A percentile compares a stretch with the other conserved stretches of the same genome.
Evolutionary conservation across 2,113 vertebrate species (phyloP).

Genomic region (Gallinago jamesoni): DNA sequence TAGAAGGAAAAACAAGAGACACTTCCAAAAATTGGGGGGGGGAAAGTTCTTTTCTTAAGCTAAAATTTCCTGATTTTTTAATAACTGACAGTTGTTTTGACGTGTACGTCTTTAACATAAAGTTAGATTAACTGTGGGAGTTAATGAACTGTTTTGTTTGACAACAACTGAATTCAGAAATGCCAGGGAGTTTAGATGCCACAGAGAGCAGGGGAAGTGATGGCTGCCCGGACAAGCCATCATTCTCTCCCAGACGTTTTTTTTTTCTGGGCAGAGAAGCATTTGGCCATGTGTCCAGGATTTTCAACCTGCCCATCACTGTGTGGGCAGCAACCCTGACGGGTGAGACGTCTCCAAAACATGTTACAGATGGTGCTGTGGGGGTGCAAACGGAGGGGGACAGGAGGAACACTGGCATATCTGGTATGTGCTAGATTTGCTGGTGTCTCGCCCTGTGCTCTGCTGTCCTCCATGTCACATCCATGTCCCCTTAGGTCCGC

Average conservation of each 20-base stretch:
- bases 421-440: neutral
- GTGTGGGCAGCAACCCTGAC: neutral
- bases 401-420: neutral
- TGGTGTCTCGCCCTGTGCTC: accelerated
- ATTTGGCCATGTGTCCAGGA: neutral
- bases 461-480: accelerated
- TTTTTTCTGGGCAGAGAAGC: neutral
- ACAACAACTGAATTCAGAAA: neutral
- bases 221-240: neutral
- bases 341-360: neutral
- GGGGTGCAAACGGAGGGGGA: neutral
- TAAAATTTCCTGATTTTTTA: neutral
- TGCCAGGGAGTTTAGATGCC: neutral
- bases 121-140: neutral
- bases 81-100: neutral
- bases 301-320: neutral
- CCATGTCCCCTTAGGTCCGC: conserved; percentile 59
- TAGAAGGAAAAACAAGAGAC: neutral
- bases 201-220: neutral
- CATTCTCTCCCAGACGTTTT: neutral
- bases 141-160: neutral
- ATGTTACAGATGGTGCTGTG: neutral
- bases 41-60: neutral
- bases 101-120: neutral
- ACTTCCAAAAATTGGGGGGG: neutral